Conservation (phyloP, 2,888 invertebrate species). For the Oxyteleia sp. region DNA sequence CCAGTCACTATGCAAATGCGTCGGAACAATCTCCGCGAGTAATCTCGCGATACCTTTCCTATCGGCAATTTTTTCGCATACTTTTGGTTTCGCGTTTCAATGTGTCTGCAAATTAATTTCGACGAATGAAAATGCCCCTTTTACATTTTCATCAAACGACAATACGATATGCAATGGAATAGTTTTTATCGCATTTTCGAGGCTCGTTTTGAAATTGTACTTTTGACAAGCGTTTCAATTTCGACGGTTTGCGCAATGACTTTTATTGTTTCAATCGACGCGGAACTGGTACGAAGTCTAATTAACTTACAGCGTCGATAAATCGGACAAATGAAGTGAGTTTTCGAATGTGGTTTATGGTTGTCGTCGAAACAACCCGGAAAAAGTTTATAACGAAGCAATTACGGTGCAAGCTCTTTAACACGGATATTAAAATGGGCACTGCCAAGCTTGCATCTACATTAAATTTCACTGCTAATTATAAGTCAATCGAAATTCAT, state of each 20-base stretch:
- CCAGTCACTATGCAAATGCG: conserved; percentile 26
- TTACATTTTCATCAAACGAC: too few species aligned
- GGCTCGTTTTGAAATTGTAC: too few species aligned
- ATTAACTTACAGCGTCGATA: background rate
- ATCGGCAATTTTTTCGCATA: background rate
- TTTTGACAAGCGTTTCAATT: too few species aligned
- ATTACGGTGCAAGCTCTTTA: conserved; percentile 56
- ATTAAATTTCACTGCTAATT: conserved; percentile 54
- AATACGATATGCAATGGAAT: too few species aligned
- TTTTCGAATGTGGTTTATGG: conserved; percentile 1
- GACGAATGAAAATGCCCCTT: too few species aligned
- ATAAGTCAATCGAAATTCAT: conserved; percentile 48
- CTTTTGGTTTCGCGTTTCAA: background rate
- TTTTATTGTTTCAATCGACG: too few species aligned
- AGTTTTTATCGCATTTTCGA: too few species aligned
- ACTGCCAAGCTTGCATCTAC: conserved; percentile 83
- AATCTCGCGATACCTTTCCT: conserved; percentile 9
- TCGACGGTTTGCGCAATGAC: too few species aligned
- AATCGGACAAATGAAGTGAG: conserved; percentile 6
- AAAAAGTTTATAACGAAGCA: conserved; percentile 25
- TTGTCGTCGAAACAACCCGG: background rate
- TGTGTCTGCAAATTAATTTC: background rate
- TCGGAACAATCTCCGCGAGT: conserved; percentile 21
- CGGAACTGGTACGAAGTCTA: too few species aligned
- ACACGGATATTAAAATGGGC: conserved; percentile 80